Evolutionary conservation across 1,140 invertebrate genomes (phyloP).

Genomic region (Brachionus koreanus): DNA sequence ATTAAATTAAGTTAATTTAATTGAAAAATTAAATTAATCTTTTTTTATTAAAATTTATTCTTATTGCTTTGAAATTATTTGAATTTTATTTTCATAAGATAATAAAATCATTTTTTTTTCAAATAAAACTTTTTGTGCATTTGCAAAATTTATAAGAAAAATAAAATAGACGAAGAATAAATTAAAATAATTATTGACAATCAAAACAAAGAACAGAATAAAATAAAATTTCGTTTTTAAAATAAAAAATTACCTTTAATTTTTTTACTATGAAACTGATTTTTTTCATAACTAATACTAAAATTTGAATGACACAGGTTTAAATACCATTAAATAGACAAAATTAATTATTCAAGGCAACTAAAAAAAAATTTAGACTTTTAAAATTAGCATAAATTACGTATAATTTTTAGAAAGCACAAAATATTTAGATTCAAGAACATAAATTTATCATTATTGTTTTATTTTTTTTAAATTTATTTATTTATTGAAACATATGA

Average conservation of each 20-base stretch:
- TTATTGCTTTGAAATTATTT: no score
- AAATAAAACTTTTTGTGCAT: neutral
- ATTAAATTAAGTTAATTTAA: no score
- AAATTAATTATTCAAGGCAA: neutral
- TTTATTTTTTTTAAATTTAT: neutral
- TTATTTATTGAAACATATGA: neutral
- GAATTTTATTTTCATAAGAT: no score
- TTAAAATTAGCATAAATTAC: conserved; percentile 29
- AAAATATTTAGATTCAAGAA: neutral
- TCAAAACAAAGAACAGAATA: neutral
- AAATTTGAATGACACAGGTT: neutral
- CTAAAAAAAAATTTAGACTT: neutral
- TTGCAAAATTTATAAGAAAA: neutral
- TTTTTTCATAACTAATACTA: no score
- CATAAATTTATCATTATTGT: no score
- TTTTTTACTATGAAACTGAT: no score
- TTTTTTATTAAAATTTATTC: no score
- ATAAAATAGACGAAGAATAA: neutral
- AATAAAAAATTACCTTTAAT: neutral
- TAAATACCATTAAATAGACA: neutral
- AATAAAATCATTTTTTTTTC: no score
- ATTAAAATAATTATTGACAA: neutral
- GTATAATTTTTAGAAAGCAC: conserved; percentile 1
- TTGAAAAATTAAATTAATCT: no score
- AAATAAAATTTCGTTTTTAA: neutral